A percentile compares a stretch with the other conserved stretches of the same genome.
phyloP scores from a whole-genome alignment of 30 jellyfish, hydroid and myxozoan species.

The Aurelia aurita complex sp. Pacific region DNA sequence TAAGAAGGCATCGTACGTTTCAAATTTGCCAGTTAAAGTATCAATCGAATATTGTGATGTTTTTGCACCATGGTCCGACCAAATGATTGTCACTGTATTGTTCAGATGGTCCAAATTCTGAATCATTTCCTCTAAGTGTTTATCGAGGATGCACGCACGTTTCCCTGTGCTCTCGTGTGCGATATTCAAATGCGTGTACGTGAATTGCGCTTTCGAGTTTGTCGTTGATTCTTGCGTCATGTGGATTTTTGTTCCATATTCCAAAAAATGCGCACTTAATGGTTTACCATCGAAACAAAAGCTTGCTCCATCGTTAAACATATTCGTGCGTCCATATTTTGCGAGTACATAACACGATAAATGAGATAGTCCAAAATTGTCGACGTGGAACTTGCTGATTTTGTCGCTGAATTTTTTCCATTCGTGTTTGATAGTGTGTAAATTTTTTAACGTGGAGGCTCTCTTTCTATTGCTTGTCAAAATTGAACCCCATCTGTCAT shows the following conservation, averaged over 20 bases:
- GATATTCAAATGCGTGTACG: constrained; percentile 87
- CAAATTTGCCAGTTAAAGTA: constrained; percentile 83
- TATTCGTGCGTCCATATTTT: constrained; percentile 68
- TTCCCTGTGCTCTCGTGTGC: constrained; percentile 91
- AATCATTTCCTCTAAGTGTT: constrained; percentile 38
- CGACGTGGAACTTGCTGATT: constrained; percentile 15
- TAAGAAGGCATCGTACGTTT: constrained; percentile 78
- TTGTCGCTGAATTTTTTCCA: constrained; percentile 55
- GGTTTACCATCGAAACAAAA: constrained; percentile 82
- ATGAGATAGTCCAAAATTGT: constrained; percentile 70
- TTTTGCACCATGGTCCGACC: constrained; percentile 98
- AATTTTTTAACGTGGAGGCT: not conserved
- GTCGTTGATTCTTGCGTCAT: constrained; percentile 37
- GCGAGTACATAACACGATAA: constrained; percentile 69
- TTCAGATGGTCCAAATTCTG: constrained; percentile 16
- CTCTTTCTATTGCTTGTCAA: constrained; percentile 79
- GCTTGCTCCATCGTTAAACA: constrained; percentile 68
- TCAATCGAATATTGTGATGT: constrained; percentile 68
- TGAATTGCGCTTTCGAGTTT: constrained; percentile 63
- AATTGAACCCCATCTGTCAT: constrained; percentile 87
- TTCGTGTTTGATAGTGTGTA: constrained; percentile 7
- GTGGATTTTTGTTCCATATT: constrained; percentile 29
- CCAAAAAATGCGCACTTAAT: constrained; percentile 70
- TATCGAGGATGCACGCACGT: constrained; percentile 70
- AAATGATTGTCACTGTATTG: constrained; percentile 70